These are phyloP conservation scores for Emys orbicularis DNA, from an alignment of 2,797 vertebrate species.

Conservation along the genomic window DNA sequence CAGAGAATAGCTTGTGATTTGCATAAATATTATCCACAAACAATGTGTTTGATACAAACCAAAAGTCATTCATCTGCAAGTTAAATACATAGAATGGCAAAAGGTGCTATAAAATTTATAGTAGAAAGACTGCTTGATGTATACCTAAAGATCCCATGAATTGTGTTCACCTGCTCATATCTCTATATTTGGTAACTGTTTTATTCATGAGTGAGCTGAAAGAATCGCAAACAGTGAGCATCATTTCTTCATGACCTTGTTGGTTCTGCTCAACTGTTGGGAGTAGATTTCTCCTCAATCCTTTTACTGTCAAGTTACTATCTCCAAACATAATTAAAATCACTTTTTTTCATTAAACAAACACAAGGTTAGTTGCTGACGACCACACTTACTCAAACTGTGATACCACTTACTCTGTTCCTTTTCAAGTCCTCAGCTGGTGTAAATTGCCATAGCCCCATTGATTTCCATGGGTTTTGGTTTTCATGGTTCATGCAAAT, in stretches of 20 bases:
- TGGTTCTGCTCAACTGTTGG: background rate
- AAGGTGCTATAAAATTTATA: conserved; percentile 57
- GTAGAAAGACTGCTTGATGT: conserved; percentile 10
- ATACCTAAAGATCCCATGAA: background rate
- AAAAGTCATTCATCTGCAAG: conserved; percentile 64
- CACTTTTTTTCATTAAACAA: background rate
- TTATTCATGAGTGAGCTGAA: conserved; percentile 42
- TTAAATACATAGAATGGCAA: conserved; percentile 51
- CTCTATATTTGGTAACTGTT: conserved; percentile 43
- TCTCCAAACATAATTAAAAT: conserved; percentile 31
- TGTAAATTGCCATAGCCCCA: background rate
- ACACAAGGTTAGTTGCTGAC: background rate
- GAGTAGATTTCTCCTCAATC: conserved; percentile 28
- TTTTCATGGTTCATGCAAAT: background rate
- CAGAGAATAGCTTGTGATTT: conserved; percentile 52
- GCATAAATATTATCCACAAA: conserved; percentile 63
- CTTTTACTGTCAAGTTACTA: conserved; percentile 42
- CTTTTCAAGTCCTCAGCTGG: background rate
- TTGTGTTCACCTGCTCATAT: background rate
- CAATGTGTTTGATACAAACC: conserved; percentile 44
- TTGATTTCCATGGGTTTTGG: background rate
- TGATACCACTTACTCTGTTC: background rate
- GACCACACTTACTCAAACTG: background rate
- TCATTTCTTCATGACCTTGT: conserved; percentile 43
- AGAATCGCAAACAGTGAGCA: conserved; percentile 1